phyloP scores from a whole-genome alignment of 2,888 invertebrate genomes.

The Trissolcus japonicus region DNA sequence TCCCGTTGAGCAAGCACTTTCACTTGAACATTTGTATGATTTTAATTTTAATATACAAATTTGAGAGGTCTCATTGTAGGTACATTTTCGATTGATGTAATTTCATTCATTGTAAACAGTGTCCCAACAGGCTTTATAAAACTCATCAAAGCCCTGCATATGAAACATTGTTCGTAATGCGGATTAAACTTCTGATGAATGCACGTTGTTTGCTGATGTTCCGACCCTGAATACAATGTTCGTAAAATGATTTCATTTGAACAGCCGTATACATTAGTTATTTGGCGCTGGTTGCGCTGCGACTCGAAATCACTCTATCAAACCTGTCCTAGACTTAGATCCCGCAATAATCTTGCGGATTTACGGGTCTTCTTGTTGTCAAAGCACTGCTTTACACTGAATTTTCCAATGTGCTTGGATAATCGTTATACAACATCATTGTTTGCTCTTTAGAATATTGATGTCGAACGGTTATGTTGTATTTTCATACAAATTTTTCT shows the following conservation, averaged over 20 bases:
- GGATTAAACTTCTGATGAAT: slow-evolving; percentile 34
- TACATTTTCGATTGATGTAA: background rate
- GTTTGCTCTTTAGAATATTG: slow-evolving; percentile 35
- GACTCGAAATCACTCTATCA: slow-evolving; percentile 45
- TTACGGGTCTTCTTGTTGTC: slow-evolving; percentile 45
- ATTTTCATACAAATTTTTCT: no score
- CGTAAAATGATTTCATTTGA: slow-evolving; percentile 42
- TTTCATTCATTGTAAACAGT: slow-evolving; percentile 12
- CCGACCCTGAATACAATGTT: slow-evolving; percentile 25
- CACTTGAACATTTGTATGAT: background rate
- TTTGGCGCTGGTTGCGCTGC: slow-evolving; percentile 33
- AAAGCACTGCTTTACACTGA: slow-evolving; percentile 45
- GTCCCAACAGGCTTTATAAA: slow-evolving; percentile 14
- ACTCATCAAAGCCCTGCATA: slow-evolving; percentile 32
- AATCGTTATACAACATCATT: slow-evolving; percentile 35
- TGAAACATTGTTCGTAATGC: slow-evolving; percentile 28
- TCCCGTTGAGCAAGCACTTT: background rate
- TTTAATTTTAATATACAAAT: background rate
- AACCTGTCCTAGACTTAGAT: slow-evolving; percentile 47
- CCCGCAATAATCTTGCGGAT: slow-evolving; percentile 45
- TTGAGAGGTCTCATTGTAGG: background rate
- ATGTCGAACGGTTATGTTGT: no score
- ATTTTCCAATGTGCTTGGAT: slow-evolving; percentile 27
- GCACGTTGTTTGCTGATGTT: slow-evolving; percentile 28
- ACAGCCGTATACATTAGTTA: slow-evolving; percentile 30